Conservation (phyloP, 1,140 invertebrate genomes). For the Zaprionus gabonicus region DNA sequence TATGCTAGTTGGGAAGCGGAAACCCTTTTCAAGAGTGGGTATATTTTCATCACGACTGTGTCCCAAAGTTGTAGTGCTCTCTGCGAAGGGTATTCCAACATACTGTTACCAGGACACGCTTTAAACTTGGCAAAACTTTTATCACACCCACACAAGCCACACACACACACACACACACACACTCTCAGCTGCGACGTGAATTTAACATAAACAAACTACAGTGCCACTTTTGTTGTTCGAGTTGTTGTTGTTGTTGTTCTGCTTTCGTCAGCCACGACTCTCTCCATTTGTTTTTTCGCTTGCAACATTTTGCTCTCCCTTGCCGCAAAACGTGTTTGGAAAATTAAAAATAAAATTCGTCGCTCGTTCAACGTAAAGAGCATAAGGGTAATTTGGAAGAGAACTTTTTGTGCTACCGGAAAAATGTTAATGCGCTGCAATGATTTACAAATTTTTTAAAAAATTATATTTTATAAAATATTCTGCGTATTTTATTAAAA, state of each 20-base stretch:
- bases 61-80: not conserved
- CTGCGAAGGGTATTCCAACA: not conserved
- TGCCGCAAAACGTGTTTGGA: slow-evolving; percentile 61
- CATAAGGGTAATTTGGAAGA: not conserved
- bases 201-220: slow-evolving; percentile 80
- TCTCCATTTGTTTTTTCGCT: slow-evolving; percentile 56
- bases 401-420: not conserved
- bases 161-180: slow-evolving; percentile 23
- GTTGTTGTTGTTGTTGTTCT: slow-evolving; percentile 27
- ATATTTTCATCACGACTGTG: not conserved
- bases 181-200: slow-evolving; percentile 42
- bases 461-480: too few relatives aligned
- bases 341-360: slow-evolving; percentile 61
- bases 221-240: slow-evolving; percentile 26
- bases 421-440: not conserved
- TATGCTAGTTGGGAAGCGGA: not conserved
- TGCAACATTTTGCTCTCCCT: slow-evolving; percentile 36
- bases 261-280: slow-evolving; percentile 50
- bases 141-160: slow-evolving; percentile 45
- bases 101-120: slow-evolving; percentile 60
- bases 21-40: not conserved
- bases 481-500: not conserved
- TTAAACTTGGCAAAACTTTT: slow-evolving; percentile 76
- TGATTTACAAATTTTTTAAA: not conserved
- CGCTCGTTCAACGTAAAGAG: not conserved